Evolutionary conservation across 1,140 invertebrate genomes (phyloP), one percentile per base, ranked within the genome.

Genomic region (Pseudoatta argentina): DNA sequence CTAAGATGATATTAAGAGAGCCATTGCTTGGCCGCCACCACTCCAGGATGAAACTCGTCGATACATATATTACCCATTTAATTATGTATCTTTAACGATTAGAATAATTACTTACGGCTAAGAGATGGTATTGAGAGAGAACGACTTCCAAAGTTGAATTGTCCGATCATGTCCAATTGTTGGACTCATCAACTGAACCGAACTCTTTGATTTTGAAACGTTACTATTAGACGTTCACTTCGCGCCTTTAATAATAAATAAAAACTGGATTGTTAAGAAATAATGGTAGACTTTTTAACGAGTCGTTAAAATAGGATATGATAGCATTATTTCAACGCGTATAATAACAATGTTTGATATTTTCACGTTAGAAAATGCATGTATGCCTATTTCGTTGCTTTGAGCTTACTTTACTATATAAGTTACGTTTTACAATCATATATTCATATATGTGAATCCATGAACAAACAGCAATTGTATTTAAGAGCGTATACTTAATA

Each of bases 31-130:
- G 67, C 76, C 63, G 55, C 69, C 63, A 76, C 61, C 90, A 90
- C 90, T 91, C 90, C 90, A 90, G 78, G 83, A 77, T 57, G 78
- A 85, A 64, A 39, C 18, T 61, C 21, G 51, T 72, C 30, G 51
- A 81, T 79, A 48, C 55, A 81, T 81, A 79, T 86, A 69, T 10
- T 44, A 59, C 1, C 27, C 14, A 82, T 75, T 83, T 44, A 21
- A 86, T 79, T 66, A 39, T 82, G 24, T 81, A 69, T 82, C 61
- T 81, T 86, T 86, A 86, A 86, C 18, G 24, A 86, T 44, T 86
- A 81, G 64, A 75, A 69, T 48, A 69, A 86, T 67, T 53, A n/a
- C 27, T 71, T 55, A 72, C n/a, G 55, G 24, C 24, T 83, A 73
- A 82, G 69, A 83, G 39, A 73, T 73, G 72, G 27, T 83, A 48